phyloP scores from a whole-genome alignment of 2,888 invertebrate genomes.

The Celastrina argiolus region DNA sequence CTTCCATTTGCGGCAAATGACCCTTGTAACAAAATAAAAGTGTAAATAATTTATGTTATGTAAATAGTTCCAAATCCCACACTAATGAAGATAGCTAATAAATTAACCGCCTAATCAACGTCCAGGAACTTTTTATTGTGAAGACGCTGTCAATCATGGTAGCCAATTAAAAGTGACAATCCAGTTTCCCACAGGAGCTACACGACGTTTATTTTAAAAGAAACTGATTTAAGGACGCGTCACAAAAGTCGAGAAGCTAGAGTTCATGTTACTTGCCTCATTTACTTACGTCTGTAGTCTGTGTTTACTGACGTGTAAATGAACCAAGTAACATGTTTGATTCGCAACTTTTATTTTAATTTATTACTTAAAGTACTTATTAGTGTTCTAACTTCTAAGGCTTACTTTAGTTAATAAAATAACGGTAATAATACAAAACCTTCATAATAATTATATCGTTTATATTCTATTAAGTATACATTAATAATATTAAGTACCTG shows the following conservation, averaged over 20 bases:
- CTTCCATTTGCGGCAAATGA: not conserved
- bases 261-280: not conserved
- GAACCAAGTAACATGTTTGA: not conserved
- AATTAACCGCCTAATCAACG: constrained; percentile 26
- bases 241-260: not conserved
- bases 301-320: not conserved
- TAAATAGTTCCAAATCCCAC: constrained; percentile 15
- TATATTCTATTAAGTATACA: too few species aligned
- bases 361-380: too few species aligned
- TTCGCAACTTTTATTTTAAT: not conserved
- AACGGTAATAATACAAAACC: too few species aligned
- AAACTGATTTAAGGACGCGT: constrained; percentile 9
- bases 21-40: constrained; percentile 2
- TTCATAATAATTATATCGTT: too few species aligned
- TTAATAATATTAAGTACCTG: too few species aligned
- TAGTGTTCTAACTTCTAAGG: too few species aligned
- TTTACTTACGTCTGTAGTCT: not conserved
- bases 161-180: constrained; percentile 18
- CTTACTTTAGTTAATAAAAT: too few species aligned
- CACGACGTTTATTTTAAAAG: not conserved
- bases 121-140: constrained; percentile 27
- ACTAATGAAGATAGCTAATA: constrained; percentile 27
- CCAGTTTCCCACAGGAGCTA: constrained; percentile 15
- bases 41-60: constrained; percentile 14
- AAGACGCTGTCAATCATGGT: constrained; percentile 34